phyloP scores from a whole-genome alignment of 2,888 invertebrate species.

The Erebia epiphron region DNA sequence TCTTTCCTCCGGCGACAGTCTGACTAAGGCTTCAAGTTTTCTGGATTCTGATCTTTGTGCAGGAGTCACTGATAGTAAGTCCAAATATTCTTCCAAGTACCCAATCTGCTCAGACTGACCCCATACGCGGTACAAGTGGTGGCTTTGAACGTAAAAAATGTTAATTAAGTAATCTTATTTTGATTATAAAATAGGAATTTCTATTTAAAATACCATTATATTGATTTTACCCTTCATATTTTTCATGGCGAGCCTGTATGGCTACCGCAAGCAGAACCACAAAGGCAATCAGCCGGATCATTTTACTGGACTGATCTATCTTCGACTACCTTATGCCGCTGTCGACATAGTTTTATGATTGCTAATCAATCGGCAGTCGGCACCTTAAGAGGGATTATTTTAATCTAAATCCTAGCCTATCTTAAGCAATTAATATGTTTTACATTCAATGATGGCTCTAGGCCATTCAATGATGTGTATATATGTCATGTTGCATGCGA shows the following conservation, averaged over 20 bases:
- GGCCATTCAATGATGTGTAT: too few species aligned
- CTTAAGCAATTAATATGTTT: slow-evolving; percentile 1
- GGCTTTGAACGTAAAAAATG: slow-evolving; percentile 49
- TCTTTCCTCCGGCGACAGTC: slow-evolving; percentile 63
- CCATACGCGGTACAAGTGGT: slow-evolving; percentile 64
- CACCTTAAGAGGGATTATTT: slow-evolving; percentile 19
- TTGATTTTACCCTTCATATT: slow-evolving; percentile 71
- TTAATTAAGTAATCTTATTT: not conserved
- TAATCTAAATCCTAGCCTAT: slow-evolving; percentile 35
- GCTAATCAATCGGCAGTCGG: slow-evolving; percentile 14
- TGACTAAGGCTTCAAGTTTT: slow-evolving; percentile 61
- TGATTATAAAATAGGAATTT: not conserved
- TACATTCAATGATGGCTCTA: too few species aligned
- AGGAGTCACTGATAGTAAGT: slow-evolving; percentile 60
- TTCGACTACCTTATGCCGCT: slow-evolving; percentile 33
- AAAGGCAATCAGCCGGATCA: slow-evolving; percentile 56
- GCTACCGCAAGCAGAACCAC: slow-evolving; percentile 52
- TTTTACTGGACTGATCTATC: slow-evolving; percentile 44
- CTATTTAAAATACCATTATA: not conserved
- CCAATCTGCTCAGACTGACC: slow-evolving; percentile 56
- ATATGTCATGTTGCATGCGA: too few species aligned
- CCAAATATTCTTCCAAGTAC: slow-evolving; percentile 57
- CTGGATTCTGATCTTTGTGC: slow-evolving; percentile 53
- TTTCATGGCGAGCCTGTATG: slow-evolving; percentile 63
- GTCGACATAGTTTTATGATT: slow-evolving; percentile 4